These are phyloP conservation scores for Lottia scabra DNA, from an alignment of 2,888 invertebrate species.

Conservation along the genomic window DNA sequence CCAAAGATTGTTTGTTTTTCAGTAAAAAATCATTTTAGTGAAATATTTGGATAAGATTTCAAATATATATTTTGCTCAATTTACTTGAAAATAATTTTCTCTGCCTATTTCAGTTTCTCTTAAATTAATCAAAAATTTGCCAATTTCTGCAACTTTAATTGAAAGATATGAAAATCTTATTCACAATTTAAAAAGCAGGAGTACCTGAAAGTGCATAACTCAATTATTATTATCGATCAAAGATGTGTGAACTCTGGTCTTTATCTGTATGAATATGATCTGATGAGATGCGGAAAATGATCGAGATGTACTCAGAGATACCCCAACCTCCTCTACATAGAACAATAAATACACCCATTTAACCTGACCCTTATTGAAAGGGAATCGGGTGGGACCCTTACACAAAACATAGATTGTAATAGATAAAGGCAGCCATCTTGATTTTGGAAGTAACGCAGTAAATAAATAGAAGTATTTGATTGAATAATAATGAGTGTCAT, in stretches of 20 bases:
- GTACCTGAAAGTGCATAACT: too few relatives aligned
- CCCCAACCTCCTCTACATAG: not conserved
- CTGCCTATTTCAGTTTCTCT: too few relatives aligned
- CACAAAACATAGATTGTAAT: not conserved
- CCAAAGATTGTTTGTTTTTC: too few relatives aligned
- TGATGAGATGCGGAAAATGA: not conserved
- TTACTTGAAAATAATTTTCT: too few relatives aligned
- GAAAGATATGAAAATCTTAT: too few relatives aligned
- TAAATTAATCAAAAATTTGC: too few relatives aligned
- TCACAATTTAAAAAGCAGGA: too few relatives aligned
- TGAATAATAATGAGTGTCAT: constrained; percentile 4
- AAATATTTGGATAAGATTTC: too few relatives aligned
- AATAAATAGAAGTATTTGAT: not conserved
- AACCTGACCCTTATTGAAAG: not conserved
- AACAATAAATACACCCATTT: not conserved
- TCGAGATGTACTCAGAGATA: not conserved
- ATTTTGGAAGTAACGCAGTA: not conserved
- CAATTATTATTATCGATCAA: too few relatives aligned
- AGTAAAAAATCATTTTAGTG: too few relatives aligned
- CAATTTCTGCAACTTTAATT: too few relatives aligned
- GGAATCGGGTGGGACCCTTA: not conserved
- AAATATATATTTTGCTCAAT: too few relatives aligned
- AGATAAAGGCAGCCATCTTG: not conserved
- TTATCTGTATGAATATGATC: not conserved
- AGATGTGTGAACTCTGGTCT: not conserved